These are phyloP conservation scores for Synanceia verrucosa DNA, from an alignment of 2,797 vertebrate genomes.

Conservation along the genomic window DNA sequence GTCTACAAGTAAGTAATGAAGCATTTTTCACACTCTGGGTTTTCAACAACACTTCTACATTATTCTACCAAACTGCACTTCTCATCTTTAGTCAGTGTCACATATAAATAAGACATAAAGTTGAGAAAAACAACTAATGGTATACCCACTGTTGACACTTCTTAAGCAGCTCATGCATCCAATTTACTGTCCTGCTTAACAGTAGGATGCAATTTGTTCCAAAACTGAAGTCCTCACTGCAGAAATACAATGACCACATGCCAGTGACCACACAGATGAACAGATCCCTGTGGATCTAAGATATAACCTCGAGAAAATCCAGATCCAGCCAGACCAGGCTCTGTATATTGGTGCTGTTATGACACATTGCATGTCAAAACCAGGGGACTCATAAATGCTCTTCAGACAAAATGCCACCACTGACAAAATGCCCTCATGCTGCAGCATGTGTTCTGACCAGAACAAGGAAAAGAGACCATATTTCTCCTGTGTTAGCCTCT, in stretches of 20 bases:
- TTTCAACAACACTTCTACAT: conserved; percentile 9
- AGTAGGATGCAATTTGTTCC: not conserved
- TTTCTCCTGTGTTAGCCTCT: too few species aligned
- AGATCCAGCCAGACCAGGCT: not conserved
- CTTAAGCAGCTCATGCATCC: not conserved
- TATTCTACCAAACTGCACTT: not conserved
- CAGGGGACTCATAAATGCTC: not conserved
- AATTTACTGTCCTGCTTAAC: not conserved
- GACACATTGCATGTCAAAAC: not conserved
- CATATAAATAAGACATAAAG: not conserved
- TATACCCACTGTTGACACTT: not conserved
- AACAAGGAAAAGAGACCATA: too few species aligned
- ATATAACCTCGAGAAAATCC: not conserved
- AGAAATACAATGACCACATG: too few species aligned
- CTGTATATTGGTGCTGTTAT: not conserved
- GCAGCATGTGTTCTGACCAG: too few species aligned
- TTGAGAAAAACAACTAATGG: not conserved
- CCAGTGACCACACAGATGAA: too few species aligned
- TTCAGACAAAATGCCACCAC: not conserved
- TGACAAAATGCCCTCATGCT: not conserved
- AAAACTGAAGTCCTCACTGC: not conserved
- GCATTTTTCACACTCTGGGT: conserved; percentile 12
- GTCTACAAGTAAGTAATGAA: conserved; percentile 32
- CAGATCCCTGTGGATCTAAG: not conserved
- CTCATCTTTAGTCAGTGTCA: conserved; percentile 17